Conservation (phyloP, 2,888 invertebrate species). For the Heliconius cydno region DNA sequence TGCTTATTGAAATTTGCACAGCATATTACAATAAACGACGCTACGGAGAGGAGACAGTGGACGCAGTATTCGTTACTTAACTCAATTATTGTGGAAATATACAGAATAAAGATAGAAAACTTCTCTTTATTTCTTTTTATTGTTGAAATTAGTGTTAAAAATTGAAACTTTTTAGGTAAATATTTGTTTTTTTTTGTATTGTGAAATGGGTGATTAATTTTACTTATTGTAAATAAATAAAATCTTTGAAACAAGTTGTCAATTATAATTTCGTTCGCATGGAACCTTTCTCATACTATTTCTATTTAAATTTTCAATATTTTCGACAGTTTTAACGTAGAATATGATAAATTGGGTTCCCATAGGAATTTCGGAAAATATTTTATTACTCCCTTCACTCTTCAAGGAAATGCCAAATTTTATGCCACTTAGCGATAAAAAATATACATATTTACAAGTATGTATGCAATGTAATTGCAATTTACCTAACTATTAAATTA, state of each 20-base stretch:
- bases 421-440: too few species aligned
- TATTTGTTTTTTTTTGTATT: not conserved
- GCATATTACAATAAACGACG: constrained; percentile 13
- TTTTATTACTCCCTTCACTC: too few species aligned
- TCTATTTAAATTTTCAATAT: too few species aligned
- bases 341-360: too few species aligned
- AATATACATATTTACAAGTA: too few species aligned
- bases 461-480: too few species aligned
- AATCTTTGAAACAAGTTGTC: not conserved
- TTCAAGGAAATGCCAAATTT: too few species aligned
- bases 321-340: too few species aligned
- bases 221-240: not conserved
- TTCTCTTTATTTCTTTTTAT: not conserved
- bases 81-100: not conserved
- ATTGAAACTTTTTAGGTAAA: not conserved
- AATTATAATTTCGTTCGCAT: not conserved
- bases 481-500: too few species aligned
- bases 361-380: too few species aligned
- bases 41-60: not conserved
- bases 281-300: too few species aligned
- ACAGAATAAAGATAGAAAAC: not conserved
- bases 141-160: not conserved
- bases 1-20: constrained; percentile 21
- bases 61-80: constrained; percentile 12
- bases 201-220: not conserved